Conservation (phyloP, 2,113 vertebrate species). For the Oncorhynchus keta region DNA sequence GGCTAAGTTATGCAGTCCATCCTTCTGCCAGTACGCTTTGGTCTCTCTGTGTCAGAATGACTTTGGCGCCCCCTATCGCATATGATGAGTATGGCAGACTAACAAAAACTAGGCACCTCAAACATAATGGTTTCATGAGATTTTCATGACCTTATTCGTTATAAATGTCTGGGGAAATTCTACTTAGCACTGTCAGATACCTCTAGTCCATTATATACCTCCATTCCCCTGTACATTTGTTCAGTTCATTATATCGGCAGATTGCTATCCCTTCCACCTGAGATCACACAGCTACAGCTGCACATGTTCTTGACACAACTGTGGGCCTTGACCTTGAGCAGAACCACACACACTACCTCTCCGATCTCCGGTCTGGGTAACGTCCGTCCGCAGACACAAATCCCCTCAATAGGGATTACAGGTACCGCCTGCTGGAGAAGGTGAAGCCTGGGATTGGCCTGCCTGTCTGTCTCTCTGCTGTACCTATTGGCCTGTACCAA, state of each 20-base stretch:
- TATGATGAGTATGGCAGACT: too few species aligned
- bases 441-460: slow-evolving; percentile 27
- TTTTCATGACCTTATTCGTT: too few species aligned
- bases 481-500: not conserved
- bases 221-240: not conserved
- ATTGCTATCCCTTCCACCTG: not conserved
- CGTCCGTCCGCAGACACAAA: slow-evolving; percentile 36
- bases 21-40: too few species aligned
- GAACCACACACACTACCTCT: not conserved
- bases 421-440: slow-evolving; percentile 42
- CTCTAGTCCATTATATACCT: too few species aligned
- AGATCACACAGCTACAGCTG: not conserved
- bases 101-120: too few species aligned
- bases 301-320: not conserved
- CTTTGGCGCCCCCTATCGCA: too few species aligned
- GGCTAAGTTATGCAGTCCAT: too few species aligned
- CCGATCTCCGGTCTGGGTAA: slow-evolving; percentile 4
- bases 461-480: not conserved
- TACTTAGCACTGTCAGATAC: too few species aligned
- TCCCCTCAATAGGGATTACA: slow-evolving; percentile 66
- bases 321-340: not conserved
- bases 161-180: too few species aligned
- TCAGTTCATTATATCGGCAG: not conserved
- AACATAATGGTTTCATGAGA: too few species aligned
- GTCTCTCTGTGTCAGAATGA: too few species aligned